phyloP scores from a whole-genome alignment of 2,797 vertebrate species.

The Lophotriccus pileatus region DNA sequence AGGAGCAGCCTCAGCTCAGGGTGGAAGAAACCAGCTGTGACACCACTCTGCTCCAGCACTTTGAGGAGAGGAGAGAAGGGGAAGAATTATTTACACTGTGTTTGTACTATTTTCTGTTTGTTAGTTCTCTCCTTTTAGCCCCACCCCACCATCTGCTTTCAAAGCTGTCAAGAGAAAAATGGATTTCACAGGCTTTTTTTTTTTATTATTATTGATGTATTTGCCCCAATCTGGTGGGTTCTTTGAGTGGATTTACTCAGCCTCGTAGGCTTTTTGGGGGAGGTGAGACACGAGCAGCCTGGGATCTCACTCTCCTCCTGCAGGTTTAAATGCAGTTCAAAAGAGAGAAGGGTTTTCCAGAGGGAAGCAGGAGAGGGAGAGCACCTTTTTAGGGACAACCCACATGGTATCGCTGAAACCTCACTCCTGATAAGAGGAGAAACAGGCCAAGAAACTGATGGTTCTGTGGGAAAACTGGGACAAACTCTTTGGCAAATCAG shows the following conservation, averaged over 20 bases:
- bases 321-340: background rate
- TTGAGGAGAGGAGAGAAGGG: background rate
- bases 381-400: rapidly evolving
- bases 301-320: rapidly evolving
- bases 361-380: background rate
- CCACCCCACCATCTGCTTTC: constrained; percentile 36
- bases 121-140: background rate
- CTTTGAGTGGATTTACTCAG: background rate
- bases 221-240: background rate
- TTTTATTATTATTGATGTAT: background rate
- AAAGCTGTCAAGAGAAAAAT: constrained; percentile 11
- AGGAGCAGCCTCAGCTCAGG: background rate
- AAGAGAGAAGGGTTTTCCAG: background rate
- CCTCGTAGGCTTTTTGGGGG: background rate
- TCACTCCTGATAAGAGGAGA: background rate
- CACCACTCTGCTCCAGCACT: background rate
- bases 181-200: background rate
- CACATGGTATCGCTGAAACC: rapidly evolving
- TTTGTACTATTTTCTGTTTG: background rate
- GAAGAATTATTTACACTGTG: background rate
- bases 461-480: background rate
- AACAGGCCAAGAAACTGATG: background rate
- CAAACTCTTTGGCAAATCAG: background rate
- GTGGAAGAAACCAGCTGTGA: background rate
- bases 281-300: background rate